phyloP scores from a whole-genome alignment of 2,888 invertebrate genomes.

The Agonopterix heracliana region DNA sequence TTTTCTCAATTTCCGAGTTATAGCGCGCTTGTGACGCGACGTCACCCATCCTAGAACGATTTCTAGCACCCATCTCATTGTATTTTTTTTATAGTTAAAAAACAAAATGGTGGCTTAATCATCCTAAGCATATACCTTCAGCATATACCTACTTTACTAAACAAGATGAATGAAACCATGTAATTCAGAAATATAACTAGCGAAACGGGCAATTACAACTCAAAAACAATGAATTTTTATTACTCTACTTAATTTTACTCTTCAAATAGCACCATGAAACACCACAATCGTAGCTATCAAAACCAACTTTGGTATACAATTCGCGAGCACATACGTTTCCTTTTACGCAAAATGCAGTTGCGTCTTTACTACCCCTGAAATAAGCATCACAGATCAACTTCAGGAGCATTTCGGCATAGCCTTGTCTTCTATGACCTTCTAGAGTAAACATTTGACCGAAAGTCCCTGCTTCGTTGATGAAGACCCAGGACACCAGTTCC shows the following conservation, averaged over 20 bases:
- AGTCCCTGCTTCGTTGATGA: constrained; percentile 23
- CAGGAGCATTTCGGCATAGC: constrained; percentile 38
- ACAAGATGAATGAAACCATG: too few relatives aligned
- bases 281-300: constrained; percentile 15
- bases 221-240: not conserved
- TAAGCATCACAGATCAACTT: constrained; percentile 37
- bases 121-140: too few relatives aligned
- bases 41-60: too few relatives aligned
- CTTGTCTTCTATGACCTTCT: constrained; percentile 23
- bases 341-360: constrained; percentile 32
- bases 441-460: constrained; percentile 22
- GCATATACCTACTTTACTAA: too few relatives aligned
- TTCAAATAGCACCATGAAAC: constrained; percentile 30
- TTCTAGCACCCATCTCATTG: too few relatives aligned
- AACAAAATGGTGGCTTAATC: too few relatives aligned
- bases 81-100: too few relatives aligned
- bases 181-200: too few relatives aligned
- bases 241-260: constrained; percentile 2
- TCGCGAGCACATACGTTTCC: constrained; percentile 35
- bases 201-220: too few relatives aligned
- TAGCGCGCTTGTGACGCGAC: too few relatives aligned
- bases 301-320: constrained; percentile 40
- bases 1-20: too few relatives aligned
- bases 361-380: constrained; percentile 29
- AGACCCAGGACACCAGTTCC: constrained; percentile 22